Evolutionary conservation across 2,888 invertebrate genomes (phyloP).

Genomic region (Leptura quadrifasciata): DNA sequence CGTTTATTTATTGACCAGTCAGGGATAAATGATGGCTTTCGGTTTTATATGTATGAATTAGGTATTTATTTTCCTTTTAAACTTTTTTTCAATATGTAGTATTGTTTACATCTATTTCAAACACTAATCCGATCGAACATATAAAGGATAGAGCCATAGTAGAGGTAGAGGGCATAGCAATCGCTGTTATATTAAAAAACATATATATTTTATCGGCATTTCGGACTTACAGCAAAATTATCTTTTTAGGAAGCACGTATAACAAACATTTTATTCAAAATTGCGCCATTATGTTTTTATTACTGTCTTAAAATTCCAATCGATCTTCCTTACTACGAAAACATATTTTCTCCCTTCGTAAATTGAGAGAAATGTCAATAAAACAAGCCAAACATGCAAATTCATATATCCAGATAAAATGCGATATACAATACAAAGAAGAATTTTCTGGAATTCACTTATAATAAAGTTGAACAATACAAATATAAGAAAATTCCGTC

Average conservation of each 20-base stretch:
- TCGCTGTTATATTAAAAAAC: too few species aligned
- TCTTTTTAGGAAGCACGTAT: neutral
- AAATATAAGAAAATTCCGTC: constrained; percentile 12
- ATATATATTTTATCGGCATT: too few species aligned
- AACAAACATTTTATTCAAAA: neutral
- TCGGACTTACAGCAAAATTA: too few species aligned
- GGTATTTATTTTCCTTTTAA: too few species aligned
- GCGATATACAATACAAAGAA: constrained; percentile 7
- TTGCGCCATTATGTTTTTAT: neutral
- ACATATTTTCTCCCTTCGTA: neutral
- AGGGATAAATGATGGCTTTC: too few species aligned
- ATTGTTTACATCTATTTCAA: too few species aligned
- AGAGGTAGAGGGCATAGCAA: too few species aligned
- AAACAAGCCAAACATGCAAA: constrained; percentile 22
- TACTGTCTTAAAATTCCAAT: neutral
- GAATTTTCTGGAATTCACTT: neutral
- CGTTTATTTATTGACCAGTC: too few species aligned
- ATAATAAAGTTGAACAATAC: neutral
- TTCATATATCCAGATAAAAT: neutral
- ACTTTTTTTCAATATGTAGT: too few species aligned
- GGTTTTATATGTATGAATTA: too few species aligned
- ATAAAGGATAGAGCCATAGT: too few species aligned
- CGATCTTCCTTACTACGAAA: neutral
- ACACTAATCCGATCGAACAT: too few species aligned
- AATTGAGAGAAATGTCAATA: constrained; percentile 3